These are phyloP conservation scores for Patella caerulea DNA, from an alignment of 2,888 invertebrate genomes.

Conservation along the genomic window DNA sequence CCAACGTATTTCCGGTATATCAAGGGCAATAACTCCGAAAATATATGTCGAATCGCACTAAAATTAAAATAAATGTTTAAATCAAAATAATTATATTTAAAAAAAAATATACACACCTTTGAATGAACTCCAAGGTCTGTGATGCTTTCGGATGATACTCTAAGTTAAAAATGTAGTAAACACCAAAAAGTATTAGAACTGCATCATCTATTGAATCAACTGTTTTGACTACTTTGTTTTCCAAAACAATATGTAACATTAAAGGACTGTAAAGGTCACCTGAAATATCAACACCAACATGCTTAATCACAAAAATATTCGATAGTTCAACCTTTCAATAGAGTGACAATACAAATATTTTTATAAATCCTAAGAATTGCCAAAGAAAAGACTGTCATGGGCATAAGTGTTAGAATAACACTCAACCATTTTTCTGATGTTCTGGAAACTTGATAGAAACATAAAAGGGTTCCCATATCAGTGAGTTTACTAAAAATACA, in stretches of 20 bases:
- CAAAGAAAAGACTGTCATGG: too few species aligned
- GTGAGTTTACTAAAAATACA: too few species aligned
- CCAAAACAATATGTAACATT: background rate
- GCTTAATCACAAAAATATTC: background rate
- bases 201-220: background rate
- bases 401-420: too few species aligned
- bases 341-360: too few species aligned
- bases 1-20: too few species aligned
- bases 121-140: background rate
- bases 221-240: background rate
- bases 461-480: too few species aligned
- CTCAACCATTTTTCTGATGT: too few species aligned
- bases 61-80: too few species aligned
- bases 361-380: too few species aligned
- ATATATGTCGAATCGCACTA: too few species aligned
- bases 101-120: conserved; percentile 5
- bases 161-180: background rate
- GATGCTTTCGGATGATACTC: background rate
- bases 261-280: background rate
- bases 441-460: too few species aligned
- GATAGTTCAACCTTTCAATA: background rate
- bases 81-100: background rate
- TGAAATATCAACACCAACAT: background rate
- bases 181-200: background rate
- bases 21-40: too few species aligned